Base-by-base conservation (phyloP, 2,113 vertebrate genomes). In the Meleagris gallopavo region DNA sequence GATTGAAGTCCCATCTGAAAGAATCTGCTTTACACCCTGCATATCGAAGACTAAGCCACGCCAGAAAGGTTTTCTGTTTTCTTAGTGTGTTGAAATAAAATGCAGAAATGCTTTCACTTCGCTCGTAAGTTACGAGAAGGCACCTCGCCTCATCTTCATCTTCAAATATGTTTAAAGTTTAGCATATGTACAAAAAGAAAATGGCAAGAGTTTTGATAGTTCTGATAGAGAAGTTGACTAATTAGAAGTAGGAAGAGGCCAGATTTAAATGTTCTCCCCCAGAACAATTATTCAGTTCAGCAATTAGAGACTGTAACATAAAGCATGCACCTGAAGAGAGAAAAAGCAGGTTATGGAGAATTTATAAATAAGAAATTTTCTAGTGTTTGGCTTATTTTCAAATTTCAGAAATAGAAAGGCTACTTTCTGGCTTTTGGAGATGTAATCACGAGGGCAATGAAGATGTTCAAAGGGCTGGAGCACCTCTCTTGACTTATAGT, bases 71-170 rank as follows among this genome's bases (percentile, higher is more conserved):
- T 34, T 34, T 16, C 25, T 30, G 5, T 18, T 72, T 61, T 54
- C 24, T 81, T 74, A 12, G 2, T 15, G 3, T 65, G 52, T 14
- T 1, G 1, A 78, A 67, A 15, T 34, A 57, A 86, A 21, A 13
- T 2, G 8, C 4, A 43, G 29, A 10, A 7, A 50, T 57, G 19
- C 27, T 73, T 93, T 62, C 11, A 0, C 1, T 0, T 36, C 16
- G 36, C 18, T 45, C n/a, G 8, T 41, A 5, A 6, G 4, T 22
- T 60, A 46, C 34, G 41, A 22, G 52, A 41, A 67, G 41, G 16
- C 21, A 34, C n/a, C 6, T 1, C 11, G 40, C 32, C 38, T 69
- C 66, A 7, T 43, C 25, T 32, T 71, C 9, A 24, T 15, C 32
- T 38, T 43, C 30, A 71, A 38, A 58, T n/a, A 50, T 57, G 30